Evolutionary conservation across 2,888 invertebrate species (phyloP).

Genomic region (Nemotelus pantherinus): DNA sequence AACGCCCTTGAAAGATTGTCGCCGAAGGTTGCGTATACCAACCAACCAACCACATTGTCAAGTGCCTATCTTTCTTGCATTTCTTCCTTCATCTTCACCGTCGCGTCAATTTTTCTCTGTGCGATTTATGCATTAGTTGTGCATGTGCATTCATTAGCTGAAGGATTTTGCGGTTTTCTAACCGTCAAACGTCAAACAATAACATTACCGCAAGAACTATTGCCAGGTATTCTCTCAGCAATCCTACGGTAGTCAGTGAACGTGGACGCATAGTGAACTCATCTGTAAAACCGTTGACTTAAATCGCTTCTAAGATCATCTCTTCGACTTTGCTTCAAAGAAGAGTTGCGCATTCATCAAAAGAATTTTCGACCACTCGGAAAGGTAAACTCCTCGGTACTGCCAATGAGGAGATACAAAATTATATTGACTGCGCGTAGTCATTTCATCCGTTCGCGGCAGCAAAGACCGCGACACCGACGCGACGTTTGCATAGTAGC

Average conservation of each 20-base stretch:
- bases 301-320: neutral
- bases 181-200: conserved; percentile 35
- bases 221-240: neutral
- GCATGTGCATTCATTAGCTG: conserved; percentile 27
- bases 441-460: neutral
- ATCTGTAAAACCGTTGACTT: too few relatives aligned
- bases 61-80: neutral
- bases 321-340: neutral
- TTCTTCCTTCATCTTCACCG: neutral
- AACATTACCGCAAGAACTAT: conserved; percentile 12
- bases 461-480: too few relatives aligned
- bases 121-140: neutral
- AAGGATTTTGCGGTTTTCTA: conserved; percentile 42
- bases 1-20: conserved; percentile 47
- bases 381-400: neutral
- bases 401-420: neutral
- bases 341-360: conserved; percentile 1
- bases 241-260: too few relatives aligned
- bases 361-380: conserved; percentile 17
- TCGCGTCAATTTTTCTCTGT: too few relatives aligned
- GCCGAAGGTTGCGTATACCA: conserved; percentile 38
- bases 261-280: too few relatives aligned
- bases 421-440: neutral
- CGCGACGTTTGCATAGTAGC: too few relatives aligned
- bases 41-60: neutral